Evolutionary conservation across 2,797 vertebrate genomes (phyloP).

Genomic region (Picus viridis): DNA sequence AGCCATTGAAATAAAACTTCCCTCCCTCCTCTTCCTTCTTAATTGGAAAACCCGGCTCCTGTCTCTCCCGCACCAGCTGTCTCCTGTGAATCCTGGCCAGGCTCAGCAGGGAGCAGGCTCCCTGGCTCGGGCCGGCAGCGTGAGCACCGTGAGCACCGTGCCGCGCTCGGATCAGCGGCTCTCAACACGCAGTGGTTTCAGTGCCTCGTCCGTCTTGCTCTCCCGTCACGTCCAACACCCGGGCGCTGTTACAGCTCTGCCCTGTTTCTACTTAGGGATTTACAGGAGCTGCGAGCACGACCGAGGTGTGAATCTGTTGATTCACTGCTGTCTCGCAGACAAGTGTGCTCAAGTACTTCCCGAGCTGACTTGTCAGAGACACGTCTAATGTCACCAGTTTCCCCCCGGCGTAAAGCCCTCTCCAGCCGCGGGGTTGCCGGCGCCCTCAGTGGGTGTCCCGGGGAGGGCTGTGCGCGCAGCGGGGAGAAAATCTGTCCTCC

Average conservation of each 20-base stretch:
- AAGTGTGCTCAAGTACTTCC: neutral
- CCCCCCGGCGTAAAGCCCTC: neutral
- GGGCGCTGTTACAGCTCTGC: neutral
- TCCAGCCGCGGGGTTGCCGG: neutral
- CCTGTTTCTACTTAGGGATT: neutral
- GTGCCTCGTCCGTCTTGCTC: neutral
- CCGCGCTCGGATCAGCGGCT: neutral
- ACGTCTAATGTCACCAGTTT: neutral
- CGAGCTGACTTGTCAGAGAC: neutral
- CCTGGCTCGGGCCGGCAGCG: neutral
- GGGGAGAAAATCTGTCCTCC: neutral
- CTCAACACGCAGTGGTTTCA: neutral
- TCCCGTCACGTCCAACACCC: neutral
- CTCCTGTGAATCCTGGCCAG: neutral
- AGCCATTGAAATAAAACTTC: neutral
- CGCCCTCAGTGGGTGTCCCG: neutral
- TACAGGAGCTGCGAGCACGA: neutral
- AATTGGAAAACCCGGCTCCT: neutral
- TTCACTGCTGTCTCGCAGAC: neutral
- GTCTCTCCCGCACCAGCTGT: neutral
- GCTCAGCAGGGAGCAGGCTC: neutral
- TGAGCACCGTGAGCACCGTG: neutral
- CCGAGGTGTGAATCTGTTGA: neutral
- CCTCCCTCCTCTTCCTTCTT: accelerated
- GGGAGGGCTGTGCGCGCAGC: neutral